These are phyloP conservation scores for Colaptes auratus DNA, from an alignment of 2,113 vertebrate species.

Conservation along the genomic window DNA sequence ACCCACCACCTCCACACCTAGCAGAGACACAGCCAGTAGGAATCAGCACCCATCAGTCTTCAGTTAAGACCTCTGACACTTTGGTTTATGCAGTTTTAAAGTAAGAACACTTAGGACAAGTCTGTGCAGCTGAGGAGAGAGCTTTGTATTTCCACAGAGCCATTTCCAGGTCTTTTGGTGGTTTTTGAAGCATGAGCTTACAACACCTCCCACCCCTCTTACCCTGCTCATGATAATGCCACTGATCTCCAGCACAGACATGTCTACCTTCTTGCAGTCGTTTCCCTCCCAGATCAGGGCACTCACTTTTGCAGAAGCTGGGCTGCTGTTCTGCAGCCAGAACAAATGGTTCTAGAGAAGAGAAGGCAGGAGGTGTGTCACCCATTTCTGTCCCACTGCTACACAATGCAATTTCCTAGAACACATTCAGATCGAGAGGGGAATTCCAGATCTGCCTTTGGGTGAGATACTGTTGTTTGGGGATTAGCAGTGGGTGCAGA, in stretches of 20 bases:
- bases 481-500: background rate
- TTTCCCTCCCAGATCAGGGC: slow-evolving; percentile 97
- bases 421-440: background rate
- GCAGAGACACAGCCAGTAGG: background rate
- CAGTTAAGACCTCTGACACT: background rate
- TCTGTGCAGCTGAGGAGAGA: background rate
- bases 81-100: background rate
- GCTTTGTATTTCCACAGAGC: fast-evolving
- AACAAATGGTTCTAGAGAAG: slow-evolving; percentile 86
- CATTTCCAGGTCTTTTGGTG: background rate
- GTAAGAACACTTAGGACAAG: background rate
- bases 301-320: slow-evolving; percentile 92
- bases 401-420: background rate
- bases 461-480: background rate
- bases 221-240: slow-evolving; percentile 96
- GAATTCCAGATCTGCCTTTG: background rate
- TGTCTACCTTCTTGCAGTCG: slow-evolving; percentile 97
- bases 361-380: background rate
- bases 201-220: background rate
- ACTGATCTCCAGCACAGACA: slow-evolving; percentile 97
- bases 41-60: background rate
- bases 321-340: slow-evolving; percentile 95
- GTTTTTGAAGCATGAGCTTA: background rate
- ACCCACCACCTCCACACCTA: background rate
- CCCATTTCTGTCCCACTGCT: background rate